Base-by-base conservation (phyloP, 2,888 invertebrate species). In the Heteropelma amictum region DNA sequence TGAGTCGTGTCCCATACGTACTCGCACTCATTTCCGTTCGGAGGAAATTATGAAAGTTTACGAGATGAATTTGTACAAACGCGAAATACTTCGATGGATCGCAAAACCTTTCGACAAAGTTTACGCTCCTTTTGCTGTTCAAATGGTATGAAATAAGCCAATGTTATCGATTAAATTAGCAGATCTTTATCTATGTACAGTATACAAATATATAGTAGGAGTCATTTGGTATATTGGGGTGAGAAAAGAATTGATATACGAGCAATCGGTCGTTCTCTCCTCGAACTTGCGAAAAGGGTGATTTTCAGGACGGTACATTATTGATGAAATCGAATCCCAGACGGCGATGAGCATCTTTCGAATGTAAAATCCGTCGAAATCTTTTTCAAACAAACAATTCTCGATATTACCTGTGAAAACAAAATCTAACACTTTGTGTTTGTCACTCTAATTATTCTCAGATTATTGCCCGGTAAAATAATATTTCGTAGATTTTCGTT, bases 221-320 rank as follows among this genome's bases (percentile, higher is more conserved):
- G 67, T 77, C 68, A 76, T 77, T 77, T 79, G 77, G 76, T 74
- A 60, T 76, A 70, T 72, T 70, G 70, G 58, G 40, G 38, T 30
- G 30, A 30, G 2, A 30, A 10, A 30, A 10, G 30, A 35, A 72
- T 64, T 26, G 53, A 71, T 28, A 51, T 45, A 54, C 23, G 30
- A 23, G 19, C 21, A 54, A 21, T 21, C 21, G 30, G 26, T 10
- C 3, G 3, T 5, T 54, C 21, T 35, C 12, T 21, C n/a, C 42
- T 60, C 19, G 19, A 63, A 61, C 54, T 42, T 58, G 53, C 49
- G 26, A 72, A 72, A 45, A 54, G 51, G 58, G 64, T 38, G 49
- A 63, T 68, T 68, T 47, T 63, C 53, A 70, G 69, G 73, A 73
- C 73, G 73, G 73, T 69, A 63, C 61, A 42, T 21, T 53, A 49